phyloP scores from a whole-genome alignment of 2,797 vertebrate species.

The Gymnothorax reevesii region DNA sequence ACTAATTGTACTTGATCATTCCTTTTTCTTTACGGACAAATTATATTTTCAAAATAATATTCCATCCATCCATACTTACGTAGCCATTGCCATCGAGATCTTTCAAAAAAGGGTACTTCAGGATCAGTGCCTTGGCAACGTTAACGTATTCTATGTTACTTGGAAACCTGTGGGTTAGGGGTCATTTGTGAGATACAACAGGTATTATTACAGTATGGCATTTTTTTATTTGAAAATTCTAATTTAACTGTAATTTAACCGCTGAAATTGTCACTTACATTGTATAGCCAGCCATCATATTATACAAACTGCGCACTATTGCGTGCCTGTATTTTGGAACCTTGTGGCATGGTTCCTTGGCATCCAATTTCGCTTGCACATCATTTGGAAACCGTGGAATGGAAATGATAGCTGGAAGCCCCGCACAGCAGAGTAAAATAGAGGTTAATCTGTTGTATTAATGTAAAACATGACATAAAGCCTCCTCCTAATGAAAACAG shows the following conservation, averaged over 20 bases:
- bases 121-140: slow-evolving; percentile 18
- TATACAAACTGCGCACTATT: neutral
- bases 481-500: too few relatives aligned
- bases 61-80: too few relatives aligned
- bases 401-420: slow-evolving; percentile 15
- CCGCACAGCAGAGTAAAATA: neutral
- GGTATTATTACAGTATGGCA: neutral
- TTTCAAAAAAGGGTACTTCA: neutral
- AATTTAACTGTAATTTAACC: neutral
- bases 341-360: too few relatives aligned
- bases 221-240: neutral
- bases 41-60: neutral
- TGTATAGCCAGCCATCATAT: slow-evolving; percentile 6
- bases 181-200: neutral
- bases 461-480: too few relatives aligned
- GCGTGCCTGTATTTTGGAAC: neutral
- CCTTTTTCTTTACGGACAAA: neutral
- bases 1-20: neutral
- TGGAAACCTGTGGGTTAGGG: slow-evolving; percentile 15
- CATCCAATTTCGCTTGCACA: too few relatives aligned
- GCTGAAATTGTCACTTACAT: slow-evolving; percentile 3
- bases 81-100: too few relatives aligned
- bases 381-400: slow-evolving; percentile 9
- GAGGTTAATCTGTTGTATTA: too few relatives aligned
- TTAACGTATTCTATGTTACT: slow-evolving; percentile 11